Evolutionary conservation across 2,888 invertebrate species (phyloP), one percentile per base, ranked within the genome.

Genomic region (Sabellastarte sp.): DNA sequence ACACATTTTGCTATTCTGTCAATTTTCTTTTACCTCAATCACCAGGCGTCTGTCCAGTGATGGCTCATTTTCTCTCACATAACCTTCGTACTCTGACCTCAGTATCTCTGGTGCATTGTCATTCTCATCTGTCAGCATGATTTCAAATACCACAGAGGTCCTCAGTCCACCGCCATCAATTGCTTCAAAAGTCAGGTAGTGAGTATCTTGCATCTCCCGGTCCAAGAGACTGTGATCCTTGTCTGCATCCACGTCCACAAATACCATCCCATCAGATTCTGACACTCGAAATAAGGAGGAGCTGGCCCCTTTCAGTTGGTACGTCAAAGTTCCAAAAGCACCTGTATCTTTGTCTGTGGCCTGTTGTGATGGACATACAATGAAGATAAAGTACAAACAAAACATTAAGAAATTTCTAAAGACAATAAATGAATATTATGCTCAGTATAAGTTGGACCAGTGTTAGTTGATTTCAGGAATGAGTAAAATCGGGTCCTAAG

Each of bases 121-220:
- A 61, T 82, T 82, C 15, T 72, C 72, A 63, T 82, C 82, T 2
- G 65, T 63, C 3, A 82, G 71, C n/a, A 61, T 71, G n/a, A 81
- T 67, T 29, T 70, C 69, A 15, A 82, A 68, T 59, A 78, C 79
- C 4, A 73, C 73, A 1, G 77, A 75, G 4, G 77, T 73, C 15
- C 77, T 67, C 24, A 76, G 71, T 0, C 90, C 91, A 0, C 93
- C 93, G 0, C 92, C 92, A 78, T 94, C 93, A 68, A 87, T 88
- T 0, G 93, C 93, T 68, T 91, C 90, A 60, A 92, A 87, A 0
- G 91, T 91, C 63, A 93, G 82, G 64, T 91, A 91, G 71, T 91
- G 93, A 64, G 90, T 90, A 73, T 90, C 90, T 73, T 92, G 91
- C 15, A 87, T 88, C 79, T 94, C 93, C 76, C 91, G 91, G 78